phyloP scores from a whole-genome alignment of 2,888 invertebrate genomes.

The Mermis nigrescens region DNA sequence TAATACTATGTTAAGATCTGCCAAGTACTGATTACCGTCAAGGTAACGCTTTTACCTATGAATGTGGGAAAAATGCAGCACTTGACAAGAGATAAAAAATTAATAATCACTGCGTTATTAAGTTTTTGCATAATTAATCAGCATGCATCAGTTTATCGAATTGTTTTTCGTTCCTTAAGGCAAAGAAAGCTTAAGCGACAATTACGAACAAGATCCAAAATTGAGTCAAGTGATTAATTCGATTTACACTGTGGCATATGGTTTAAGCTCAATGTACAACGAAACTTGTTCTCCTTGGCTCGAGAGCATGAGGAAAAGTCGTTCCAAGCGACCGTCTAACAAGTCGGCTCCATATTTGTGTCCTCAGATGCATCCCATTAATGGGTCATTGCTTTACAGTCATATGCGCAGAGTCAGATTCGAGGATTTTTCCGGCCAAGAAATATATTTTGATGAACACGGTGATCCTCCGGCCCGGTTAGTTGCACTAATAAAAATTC shows the following conservation, averaged over 20 bases:
- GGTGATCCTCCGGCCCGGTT: slow-evolving; percentile 61
- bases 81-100: too few relatives aligned
- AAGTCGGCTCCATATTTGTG: slow-evolving; percentile 38
- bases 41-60: too few relatives aligned
- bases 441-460: slow-evolving; percentile 51
- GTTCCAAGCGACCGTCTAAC: slow-evolving; percentile 8
- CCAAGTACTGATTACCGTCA: too few relatives aligned
- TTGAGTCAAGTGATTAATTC: slow-evolving; percentile 59
- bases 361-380: slow-evolving; percentile 48
- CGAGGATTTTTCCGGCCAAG: slow-evolving; percentile 39
- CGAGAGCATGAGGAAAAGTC: background rate
- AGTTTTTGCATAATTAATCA: too few relatives aligned
- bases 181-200: slow-evolving; percentile 16
- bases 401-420: slow-evolving; percentile 53
- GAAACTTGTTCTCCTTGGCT: slow-evolving; percentile 39
- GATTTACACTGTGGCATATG: slow-evolving; percentile 53
- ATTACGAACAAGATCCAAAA: slow-evolving; percentile 46
- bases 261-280: slow-evolving; percentile 49
- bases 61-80: too few relatives aligned
- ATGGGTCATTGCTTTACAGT: slow-evolving; percentile 45
- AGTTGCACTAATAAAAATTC: too few relatives aligned
- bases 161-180: too few relatives aligned
- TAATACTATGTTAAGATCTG: too few relatives aligned
- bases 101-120: too few relatives aligned
- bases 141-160: too few relatives aligned